A percentile compares a stretch with the other conserved stretches of the same genome.
These are phyloP conservation scores for Heteractis magnifica DNA, from an alignment of 92 coral and sea anemone genomes.

Conservation along the genomic window DNA sequence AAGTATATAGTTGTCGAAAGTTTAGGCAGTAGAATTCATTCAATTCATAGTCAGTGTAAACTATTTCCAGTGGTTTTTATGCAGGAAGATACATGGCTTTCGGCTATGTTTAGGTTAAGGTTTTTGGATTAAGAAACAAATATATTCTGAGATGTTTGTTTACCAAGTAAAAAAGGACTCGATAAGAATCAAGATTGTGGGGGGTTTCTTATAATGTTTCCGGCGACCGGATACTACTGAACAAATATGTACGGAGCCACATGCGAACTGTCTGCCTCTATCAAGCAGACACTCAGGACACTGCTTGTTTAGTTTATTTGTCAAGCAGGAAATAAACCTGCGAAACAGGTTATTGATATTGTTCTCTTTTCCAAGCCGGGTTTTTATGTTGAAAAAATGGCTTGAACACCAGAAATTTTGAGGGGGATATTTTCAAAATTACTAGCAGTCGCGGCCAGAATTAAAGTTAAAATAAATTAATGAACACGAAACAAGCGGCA, in stretches of 20 bases:
- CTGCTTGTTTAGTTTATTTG: neutral
- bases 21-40: neutral
- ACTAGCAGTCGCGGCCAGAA: too few species aligned
- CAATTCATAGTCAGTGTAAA: neutral
- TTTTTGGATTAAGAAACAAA: neutral
- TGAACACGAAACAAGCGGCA: too few species aligned
- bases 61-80: neutral
- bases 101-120: neutral
- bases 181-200: neutral
- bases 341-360: neutral
- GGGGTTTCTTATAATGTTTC: neutral
- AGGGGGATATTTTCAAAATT: too few species aligned
- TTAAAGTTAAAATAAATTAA: too few species aligned
- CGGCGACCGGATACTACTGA: conserved; percentile 1
- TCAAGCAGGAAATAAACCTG: neutral
- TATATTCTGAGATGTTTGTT: neutral
- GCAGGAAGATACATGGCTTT: neutral
- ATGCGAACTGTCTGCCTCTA: neutral
- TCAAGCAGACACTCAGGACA: neutral
- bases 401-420: too few species aligned
- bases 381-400: too few species aligned
- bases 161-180: neutral
- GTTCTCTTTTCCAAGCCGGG: too few species aligned
- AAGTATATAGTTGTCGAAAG: neutral
- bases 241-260: neutral